Conservation (phyloP, 2,113 vertebrate genomes). For the Lynx canadensis region DNA sequence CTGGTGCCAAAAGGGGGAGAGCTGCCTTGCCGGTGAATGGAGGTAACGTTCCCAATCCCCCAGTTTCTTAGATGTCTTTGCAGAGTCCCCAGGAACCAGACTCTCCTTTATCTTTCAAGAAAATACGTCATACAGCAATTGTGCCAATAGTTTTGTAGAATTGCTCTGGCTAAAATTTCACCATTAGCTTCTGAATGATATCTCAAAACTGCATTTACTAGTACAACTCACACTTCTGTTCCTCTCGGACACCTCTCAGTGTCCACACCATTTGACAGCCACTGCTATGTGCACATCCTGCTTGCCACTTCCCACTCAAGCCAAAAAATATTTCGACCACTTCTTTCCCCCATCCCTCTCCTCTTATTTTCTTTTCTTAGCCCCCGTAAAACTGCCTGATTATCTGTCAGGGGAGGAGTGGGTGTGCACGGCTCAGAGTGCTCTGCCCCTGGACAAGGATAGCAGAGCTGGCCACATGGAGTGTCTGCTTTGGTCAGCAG, state of each 20-base stretch:
- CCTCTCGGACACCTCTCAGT: background rate
- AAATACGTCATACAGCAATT: background rate
- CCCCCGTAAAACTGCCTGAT: background rate
- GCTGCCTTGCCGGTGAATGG: too few species aligned
- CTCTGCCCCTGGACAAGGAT: background rate
- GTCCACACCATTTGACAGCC: background rate
- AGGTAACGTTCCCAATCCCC: too few species aligned
- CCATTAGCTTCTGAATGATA: background rate
- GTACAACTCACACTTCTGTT: background rate
- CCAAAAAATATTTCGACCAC: accelerated
- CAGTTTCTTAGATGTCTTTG: background rate
- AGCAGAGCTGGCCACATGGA: background rate
- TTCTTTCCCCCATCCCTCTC: background rate
- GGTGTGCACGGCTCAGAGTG: accelerated
- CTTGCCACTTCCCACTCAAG: background rate
- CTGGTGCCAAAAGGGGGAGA: background rate
- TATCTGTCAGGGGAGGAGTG: background rate
- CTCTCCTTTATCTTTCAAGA: background rate
- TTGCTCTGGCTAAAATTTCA: background rate
- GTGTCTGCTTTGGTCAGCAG: accelerated
- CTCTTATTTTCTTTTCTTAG: background rate
- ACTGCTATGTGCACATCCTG: accelerated
- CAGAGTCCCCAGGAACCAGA: background rate
- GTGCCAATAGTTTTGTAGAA: background rate
- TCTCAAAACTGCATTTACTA: background rate